Base-by-base conservation (phyloP, 2,888 invertebrate genomes). In the Apeira syringaria region DNA sequence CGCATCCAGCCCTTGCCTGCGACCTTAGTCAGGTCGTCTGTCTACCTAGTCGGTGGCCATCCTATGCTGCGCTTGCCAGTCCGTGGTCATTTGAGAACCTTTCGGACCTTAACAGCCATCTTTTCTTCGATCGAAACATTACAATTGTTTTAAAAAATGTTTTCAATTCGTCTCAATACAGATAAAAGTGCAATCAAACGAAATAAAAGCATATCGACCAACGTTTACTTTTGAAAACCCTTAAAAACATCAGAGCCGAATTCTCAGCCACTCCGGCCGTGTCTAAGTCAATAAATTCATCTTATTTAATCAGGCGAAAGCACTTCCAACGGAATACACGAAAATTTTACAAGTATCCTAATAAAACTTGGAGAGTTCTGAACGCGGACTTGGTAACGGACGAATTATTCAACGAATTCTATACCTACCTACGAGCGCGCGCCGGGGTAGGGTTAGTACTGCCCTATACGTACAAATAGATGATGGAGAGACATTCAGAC, bases 321-420 rank as follows among this genome's bases (percentile, higher is more conserved):
- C 81, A 78, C 80, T 70, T 84, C 74, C 69, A 74, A 71, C 69
- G 80, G 74, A 76, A 80, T 76, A 78, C 79, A 76, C 77, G 79
- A 78, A 87, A 83, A 86, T 85, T 88, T 85, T 80, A 84, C 87
- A 87, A 88, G 88, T 87, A 87, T 87, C 87, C 86, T 78, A 87
- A 88, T 87, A 88, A 87, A 87, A 88, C 77, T 87, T 84, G 76
- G 67, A 61, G 75, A 84, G 82, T 86, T 74, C 22, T 44, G 66
- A 68, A 72, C 69, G 61, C 63, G 54, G 61, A 81, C 67, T 82
- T 79, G 59, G 64, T 54, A 53, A 54, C 59, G 54, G 68, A 62
- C 74, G 67, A 80, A 81, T 81, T 80, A 79, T 82, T 75, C 81
- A 71, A 76, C 77, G 68, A 83, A 80, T 77, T 76, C 74, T 67